Base-by-base conservation (phyloP, 2,113 vertebrate species). In the Paedocypris sp. region DNA sequence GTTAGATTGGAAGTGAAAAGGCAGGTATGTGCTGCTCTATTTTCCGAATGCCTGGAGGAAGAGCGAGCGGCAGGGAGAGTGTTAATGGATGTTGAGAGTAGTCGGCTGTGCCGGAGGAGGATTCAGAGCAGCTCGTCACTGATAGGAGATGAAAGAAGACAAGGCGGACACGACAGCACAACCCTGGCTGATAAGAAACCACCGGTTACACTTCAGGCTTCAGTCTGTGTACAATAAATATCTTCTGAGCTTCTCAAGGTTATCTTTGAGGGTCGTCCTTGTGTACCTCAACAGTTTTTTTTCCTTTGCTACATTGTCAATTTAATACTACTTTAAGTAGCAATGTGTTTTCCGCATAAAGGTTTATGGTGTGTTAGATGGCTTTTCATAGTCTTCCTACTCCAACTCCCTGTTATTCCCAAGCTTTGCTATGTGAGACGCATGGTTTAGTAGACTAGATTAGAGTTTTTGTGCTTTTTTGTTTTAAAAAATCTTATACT, bases 51-150 rank as follows among this genome's bases (percentile, higher is more conserved):
- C 31, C 22, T 47, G 60, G 13, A 12, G 5, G 15, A 15, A 51
- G 71, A 31, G 15, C 33, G 48, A 15, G 32, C 63, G 42, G 25
- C 36, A 54, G 73, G 56, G 16, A 62, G 47, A 48, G 43, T 6
- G 20, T 26, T 43, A 26, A 47, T 3, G 13, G 45, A 16, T 12
- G 16, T 41, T 64, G 59, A 69, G 41, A 41, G 41, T 22, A 20
- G 23, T 23, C 20, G 18, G 53, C 41, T 45, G 11, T 29, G 38
- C 29, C 12, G 25, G 31, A 16, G 3, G 62, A 59, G 32, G 2
- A 3, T 11, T 16, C 18, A 16, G 46, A 20, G 15, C 16, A 19
- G 13, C 5, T 51, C 12, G 12, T 13, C 49, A 11, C n/a, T 5
- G 50, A 52, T 52, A 36, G 50, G 6, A 52, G 32, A 36, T 23